Evolutionary conservation across 2,888 invertebrate genomes (phyloP).

Genomic region (Diarsia rubi): DNA sequence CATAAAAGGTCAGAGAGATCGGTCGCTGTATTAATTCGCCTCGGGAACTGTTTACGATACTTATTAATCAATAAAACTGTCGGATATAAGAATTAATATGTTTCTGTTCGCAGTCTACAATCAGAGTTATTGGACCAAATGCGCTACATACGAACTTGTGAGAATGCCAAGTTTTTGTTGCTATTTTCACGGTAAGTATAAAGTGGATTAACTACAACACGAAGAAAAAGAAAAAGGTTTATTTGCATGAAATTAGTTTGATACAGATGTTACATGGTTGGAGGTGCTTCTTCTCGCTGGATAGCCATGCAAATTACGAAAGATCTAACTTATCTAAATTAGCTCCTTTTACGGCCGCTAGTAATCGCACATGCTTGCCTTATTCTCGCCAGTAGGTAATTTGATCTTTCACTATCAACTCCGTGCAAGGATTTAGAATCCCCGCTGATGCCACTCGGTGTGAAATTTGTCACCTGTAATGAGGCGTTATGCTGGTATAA

Average conservation of each 20-base stretch:
- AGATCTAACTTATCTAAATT: constrained; percentile 60
- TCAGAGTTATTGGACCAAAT: constrained; percentile 12
- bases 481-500: constrained; percentile 1
- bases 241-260: constrained; percentile 61
- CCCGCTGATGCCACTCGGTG: constrained; percentile 9
- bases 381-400: constrained; percentile 42
- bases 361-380: constrained; percentile 35
- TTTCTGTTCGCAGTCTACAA: constrained; percentile 42
- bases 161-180: constrained; percentile 16
- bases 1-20: constrained; percentile 78
- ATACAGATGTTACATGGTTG: constrained; percentile 52
- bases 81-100: constrained; percentile 70
- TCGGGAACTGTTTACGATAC: constrained; percentile 78
- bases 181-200: constrained; percentile 44
- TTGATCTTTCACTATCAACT: constrained; percentile 32
- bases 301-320: constrained; percentile 56
- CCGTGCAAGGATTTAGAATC: constrained; percentile 36
- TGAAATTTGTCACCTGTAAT: constrained; percentile 33
- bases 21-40: constrained; percentile 75
- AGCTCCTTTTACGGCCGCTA: constrained; percentile 39
- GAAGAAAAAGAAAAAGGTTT: constrained; percentile 20
- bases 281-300: constrained; percentile 40
- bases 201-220: constrained; percentile 24
- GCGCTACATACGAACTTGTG: background rate
- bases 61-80: constrained; percentile 85